Evolutionary conservation across 2,113 vertebrate species (phyloP).

Genomic region (Salvelinus fontinalis): DNA sequence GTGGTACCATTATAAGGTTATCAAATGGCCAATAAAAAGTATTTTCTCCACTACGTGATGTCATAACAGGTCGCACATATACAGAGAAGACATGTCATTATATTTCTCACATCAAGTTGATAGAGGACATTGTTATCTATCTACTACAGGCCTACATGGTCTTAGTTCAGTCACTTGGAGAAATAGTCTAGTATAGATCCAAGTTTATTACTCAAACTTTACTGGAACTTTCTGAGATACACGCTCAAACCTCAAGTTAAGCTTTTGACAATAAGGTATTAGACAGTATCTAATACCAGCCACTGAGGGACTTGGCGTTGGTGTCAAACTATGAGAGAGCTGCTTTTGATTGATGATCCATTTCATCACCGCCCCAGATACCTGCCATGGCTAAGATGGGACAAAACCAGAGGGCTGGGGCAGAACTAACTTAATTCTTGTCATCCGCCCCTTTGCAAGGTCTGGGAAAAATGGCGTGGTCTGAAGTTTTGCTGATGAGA

Average conservation of each 20-base stretch:
- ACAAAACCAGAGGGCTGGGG: constrained; percentile 73
- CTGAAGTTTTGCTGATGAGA: constrained; percentile 78
- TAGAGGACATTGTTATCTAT: too few species aligned
- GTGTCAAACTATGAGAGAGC: constrained; percentile 48
- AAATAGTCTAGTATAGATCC: too few species aligned
- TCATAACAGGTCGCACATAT: not conserved
- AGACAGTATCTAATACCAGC: not conserved
- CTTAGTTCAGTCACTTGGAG: too few species aligned
- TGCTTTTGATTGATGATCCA: constrained; percentile 72
- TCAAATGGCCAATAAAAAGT: not conserved
- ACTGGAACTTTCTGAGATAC: not conserved
- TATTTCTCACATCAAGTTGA: not conserved
- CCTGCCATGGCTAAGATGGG: constrained; percentile 68
- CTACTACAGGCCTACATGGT: too few species aligned
- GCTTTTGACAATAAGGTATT: too few species aligned
- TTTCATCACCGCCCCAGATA: constrained; percentile 70
- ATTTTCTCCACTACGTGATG: not conserved
- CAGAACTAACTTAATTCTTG: constrained; percentile 87
- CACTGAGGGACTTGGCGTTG: constrained; percentile 4
- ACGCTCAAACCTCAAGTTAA: not conserved
- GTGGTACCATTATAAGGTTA: not conserved
- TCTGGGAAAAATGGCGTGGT: constrained; percentile 79
- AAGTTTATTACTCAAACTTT: too few species aligned
- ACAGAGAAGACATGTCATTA: not conserved
- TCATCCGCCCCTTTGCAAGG: constrained; percentile 80